Conservation (phyloP, 2,888 invertebrate genomes). For the Capitulum mitella region DNA sequence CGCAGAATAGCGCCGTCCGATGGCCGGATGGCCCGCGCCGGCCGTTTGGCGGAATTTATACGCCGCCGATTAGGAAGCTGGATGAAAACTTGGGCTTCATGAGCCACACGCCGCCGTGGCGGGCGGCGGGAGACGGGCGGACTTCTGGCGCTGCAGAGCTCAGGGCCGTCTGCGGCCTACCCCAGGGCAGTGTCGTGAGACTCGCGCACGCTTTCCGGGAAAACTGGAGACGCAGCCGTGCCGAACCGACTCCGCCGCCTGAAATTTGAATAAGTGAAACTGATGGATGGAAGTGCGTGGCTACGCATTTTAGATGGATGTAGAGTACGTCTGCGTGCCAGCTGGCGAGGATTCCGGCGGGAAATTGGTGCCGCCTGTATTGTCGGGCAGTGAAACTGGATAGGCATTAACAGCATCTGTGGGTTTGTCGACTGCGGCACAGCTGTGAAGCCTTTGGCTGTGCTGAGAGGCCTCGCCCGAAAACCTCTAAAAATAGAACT, state of each 20-base stretch:
- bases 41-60: not conserved
- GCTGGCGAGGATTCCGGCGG: not conserved
- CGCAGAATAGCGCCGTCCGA: not conserved
- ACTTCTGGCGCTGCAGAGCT: too few species aligned
- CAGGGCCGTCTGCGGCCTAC: too few species aligned
- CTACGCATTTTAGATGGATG: not conserved
- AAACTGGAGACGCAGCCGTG: too few species aligned
- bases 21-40: not conserved
- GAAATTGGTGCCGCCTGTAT: not conserved
- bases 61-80: constrained; percentile 21
- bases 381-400: not conserved
- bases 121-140: not conserved
- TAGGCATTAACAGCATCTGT: not conserved
- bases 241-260: not conserved
- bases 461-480: too few species aligned
- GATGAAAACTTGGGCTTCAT: not conserved
- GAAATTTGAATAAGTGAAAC: constrained; percentile 13
- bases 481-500: too few species aligned
- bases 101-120: too few species aligned
- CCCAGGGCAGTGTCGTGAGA: too few species aligned
- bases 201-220: too few species aligned
- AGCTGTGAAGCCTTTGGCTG: too few species aligned
- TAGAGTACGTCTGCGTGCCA: not conserved
- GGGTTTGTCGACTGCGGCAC: too few species aligned
- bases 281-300: constrained; percentile 9